A percentile compares a stretch with the other conserved stretches of the same genome.
These are phyloP conservation scores for Furcifer pardalis DNA, from an alignment of 2,797 vertebrate genomes.

Conservation along the genomic window DNA sequence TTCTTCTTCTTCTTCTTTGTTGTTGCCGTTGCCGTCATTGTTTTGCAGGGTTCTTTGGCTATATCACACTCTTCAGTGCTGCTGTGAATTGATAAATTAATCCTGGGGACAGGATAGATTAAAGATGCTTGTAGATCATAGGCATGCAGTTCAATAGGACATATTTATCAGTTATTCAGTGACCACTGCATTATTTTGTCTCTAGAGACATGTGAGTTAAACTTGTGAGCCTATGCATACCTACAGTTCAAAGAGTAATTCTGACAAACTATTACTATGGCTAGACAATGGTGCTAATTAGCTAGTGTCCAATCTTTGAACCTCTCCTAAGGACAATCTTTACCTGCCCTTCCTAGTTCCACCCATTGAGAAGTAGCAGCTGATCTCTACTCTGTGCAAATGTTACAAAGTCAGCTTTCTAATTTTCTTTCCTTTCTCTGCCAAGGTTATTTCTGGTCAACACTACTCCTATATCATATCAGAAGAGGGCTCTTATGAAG, in stretches of 20 bases:
- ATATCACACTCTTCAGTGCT: no score
- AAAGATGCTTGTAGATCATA: no score
- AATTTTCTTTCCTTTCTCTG: not conserved
- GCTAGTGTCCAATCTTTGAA: not conserved
- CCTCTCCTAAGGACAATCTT: not conserved
- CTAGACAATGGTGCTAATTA: not conserved
- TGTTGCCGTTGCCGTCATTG: no score
- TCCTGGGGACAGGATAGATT: no score
- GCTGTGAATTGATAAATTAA: no score
- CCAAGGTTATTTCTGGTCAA: not conserved
- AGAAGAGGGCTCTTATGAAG: not conserved
- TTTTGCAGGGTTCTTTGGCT: no score
- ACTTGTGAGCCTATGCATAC: not conserved
- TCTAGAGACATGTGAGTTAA: not conserved
- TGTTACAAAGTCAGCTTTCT: not conserved
- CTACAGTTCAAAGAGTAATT: not conserved
- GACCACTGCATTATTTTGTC: no score
- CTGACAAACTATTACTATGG: not conserved
- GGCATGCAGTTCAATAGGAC: no score
- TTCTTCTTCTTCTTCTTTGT: no score
- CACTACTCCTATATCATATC: not conserved
- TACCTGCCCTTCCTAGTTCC: not conserved
- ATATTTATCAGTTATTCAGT: not conserved
- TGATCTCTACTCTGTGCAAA: not conserved
- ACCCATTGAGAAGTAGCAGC: not conserved